Evolutionary conservation across 2,113 vertebrate genomes (phyloP).

Genomic region (Callocephalon fimbriatum): DNA sequence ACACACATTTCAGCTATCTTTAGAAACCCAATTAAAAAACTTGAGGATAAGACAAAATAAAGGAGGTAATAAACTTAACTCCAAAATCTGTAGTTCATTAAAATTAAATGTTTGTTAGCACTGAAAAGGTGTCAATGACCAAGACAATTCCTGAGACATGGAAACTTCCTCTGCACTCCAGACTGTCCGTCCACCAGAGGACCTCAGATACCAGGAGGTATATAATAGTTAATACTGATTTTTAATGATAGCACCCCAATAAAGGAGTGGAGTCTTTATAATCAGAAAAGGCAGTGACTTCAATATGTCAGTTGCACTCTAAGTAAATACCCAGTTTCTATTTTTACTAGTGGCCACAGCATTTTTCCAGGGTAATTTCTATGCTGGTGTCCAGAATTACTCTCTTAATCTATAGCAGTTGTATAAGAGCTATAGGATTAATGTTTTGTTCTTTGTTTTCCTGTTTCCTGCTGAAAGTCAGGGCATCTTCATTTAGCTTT

Average conservation of each 20-base stretch:
- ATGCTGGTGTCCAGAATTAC: not conserved
- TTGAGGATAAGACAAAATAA: not conserved
- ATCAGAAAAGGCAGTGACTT: not conserved
- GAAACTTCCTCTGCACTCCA: not conserved
- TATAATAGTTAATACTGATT: not conserved
- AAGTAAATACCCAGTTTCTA: not conserved
- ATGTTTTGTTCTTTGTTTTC: not conserved
- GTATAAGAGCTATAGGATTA: not conserved
- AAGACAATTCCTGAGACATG: not conserved
- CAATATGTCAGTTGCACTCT: not conserved
- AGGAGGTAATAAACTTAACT: not conserved
- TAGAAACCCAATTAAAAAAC: not conserved
- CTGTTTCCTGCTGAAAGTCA: not conserved
- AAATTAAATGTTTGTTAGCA: not conserved
- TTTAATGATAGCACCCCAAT: not conserved
- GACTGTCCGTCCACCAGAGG: not conserved
- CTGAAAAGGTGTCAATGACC: not conserved
- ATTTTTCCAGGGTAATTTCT: not conserved
- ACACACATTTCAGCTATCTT: not conserved
- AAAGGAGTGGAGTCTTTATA: not conserved
- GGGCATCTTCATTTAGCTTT: not conserved
- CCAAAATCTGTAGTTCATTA: not conserved
- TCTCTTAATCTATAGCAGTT: not conserved
- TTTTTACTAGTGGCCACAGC: not conserved
- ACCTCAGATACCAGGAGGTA: not conserved